Conservation (phyloP, 1,140 invertebrate species). For the Eriosoma lanigerum region DNA sequence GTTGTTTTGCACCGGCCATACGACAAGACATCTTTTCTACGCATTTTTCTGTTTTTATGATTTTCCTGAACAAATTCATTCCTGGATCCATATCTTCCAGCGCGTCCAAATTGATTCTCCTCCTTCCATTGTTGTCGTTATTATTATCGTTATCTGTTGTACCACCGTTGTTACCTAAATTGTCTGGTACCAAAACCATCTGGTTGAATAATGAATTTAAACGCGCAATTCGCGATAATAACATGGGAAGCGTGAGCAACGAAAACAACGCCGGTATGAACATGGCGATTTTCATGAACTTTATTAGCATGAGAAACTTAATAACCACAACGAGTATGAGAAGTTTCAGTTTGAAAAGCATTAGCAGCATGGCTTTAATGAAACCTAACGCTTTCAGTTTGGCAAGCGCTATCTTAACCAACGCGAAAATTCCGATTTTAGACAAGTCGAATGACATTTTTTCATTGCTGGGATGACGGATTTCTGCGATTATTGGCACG, state of each 20-base stretch:
- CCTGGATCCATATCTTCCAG: not conserved
- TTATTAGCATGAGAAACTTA: slow-evolving; percentile 44
- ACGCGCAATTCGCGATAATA: not conserved
- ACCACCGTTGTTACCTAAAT: not conserved
- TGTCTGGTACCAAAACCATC: slow-evolving; percentile 5
- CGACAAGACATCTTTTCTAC: slow-evolving; percentile 1
- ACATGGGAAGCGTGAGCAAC: not conserved
- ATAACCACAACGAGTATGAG: slow-evolving; percentile 20
- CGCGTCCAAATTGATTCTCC: not conserved
- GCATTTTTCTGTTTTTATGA: not conserved
- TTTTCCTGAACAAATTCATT: not conserved
- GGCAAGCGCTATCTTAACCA: slow-evolving; percentile 47
- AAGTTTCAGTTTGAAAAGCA: slow-evolving; percentile 51
- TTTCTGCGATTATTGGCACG: slow-evolving; percentile 36
- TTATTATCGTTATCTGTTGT: too few relatives aligned
- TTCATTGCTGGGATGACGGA: slow-evolving; percentile 11
- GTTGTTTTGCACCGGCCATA: slow-evolving; percentile 27
- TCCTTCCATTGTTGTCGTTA: not conserved
- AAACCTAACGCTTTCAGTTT: slow-evolving; percentile 52
- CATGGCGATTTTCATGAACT: slow-evolving; percentile 47
- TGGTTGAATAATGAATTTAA: not conserved
- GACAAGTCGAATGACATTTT: slow-evolving; percentile 43
- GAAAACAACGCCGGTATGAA: slow-evolving; percentile 21
- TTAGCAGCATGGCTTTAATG: slow-evolving; percentile 35
- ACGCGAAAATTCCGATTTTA: slow-evolving; percentile 45